Evolutionary conservation across 2,113 vertebrate genomes (phyloP).

Genomic region (Isurus oxyrinchus): DNA sequence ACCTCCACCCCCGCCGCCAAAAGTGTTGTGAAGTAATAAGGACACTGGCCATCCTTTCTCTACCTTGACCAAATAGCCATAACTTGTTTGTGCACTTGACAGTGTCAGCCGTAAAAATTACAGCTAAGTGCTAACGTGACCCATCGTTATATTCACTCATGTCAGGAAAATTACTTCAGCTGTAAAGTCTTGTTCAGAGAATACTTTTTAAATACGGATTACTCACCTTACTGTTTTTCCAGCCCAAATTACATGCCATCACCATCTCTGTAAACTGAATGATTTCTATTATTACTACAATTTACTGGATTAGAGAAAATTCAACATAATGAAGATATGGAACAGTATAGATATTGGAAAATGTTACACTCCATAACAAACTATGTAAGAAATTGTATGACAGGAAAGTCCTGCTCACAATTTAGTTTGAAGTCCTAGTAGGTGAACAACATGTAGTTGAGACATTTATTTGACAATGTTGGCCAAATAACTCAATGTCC

Average conservation of each 20-base stretch:
- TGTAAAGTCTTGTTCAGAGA: background rate
- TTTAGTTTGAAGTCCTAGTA: background rate
- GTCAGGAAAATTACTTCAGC: background rate
- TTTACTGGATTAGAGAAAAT: background rate
- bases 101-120: background rate
- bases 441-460: background rate
- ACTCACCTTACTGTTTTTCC: background rate
- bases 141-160: background rate
- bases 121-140: background rate
- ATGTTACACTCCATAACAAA: background rate
- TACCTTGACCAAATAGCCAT: background rate
- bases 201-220: background rate
- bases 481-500: background rate
- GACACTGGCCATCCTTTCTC: background rate
- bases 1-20: background rate
- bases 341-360: background rate
- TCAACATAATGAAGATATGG: background rate
- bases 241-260: background rate
- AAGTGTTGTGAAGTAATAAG: background rate
- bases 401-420: background rate
- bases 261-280: background rate
- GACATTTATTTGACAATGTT: background rate
- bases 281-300: background rate
- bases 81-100: background rate
- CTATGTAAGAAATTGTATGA: background rate